Base-by-base conservation (phyloP, 2,888 invertebrate genomes). In the Agriopis marginaria region DNA sequence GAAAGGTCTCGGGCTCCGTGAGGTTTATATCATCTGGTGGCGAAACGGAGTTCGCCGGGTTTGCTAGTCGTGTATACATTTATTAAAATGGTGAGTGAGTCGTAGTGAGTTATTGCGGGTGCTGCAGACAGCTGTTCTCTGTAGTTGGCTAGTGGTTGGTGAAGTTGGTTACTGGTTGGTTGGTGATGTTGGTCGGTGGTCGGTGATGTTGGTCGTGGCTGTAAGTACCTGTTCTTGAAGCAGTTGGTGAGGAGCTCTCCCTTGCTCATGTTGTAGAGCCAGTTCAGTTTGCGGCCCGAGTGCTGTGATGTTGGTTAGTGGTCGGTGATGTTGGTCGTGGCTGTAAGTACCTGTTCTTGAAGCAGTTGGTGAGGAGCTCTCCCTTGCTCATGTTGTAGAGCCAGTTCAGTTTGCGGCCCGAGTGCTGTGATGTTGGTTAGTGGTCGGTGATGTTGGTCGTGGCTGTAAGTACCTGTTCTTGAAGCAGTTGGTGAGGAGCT, bases 201-300 rank as follows among this genome's bases (percentile, higher is more conserved):
- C 4, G 32, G 32, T 32, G 1, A 4, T n/a, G 32, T 32, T 32
- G 32, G 32, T 32, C 4, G 32, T 1, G 32, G 32, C 4, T 32
- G 32, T 58, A 70, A 66, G 59, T 6, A 96, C 96, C 96, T 94
- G 92, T 97, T 97, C 87, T 98, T 98, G 90, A 99, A 99, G 92
- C 99, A 99, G 92, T 98, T 98, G 75, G 99, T 98, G 78, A 98
- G 97, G 5, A 99, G 95, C 92, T 99, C 99, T 42, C 99, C 99
- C 93, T 99, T 99, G 81, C 99, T 99, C 97, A 99, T 98, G 88
- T 99, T 98, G 91, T 98, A 99, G 66, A 99, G 95, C 99, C 99
- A 99, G 92, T 98, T 99, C 64, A 99, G 95, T 90, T 99, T 99
- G 70, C 99, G 96, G 8, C 99, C 99, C 66, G 98, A 99, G 92